Base-by-base conservation (phyloP, 1,140 invertebrate species). In the Ganaspis sp. region DNA sequence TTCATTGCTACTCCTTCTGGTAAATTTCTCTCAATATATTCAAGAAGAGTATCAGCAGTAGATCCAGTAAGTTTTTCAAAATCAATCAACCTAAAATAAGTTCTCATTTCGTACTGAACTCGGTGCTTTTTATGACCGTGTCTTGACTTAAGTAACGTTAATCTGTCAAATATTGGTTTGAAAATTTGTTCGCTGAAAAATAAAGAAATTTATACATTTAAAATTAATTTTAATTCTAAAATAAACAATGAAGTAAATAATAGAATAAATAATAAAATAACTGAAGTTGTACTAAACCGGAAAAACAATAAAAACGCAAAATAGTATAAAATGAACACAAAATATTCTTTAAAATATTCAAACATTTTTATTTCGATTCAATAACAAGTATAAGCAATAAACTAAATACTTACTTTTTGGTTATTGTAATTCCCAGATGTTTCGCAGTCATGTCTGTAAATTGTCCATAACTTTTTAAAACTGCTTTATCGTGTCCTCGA, bases 1-100 rank as follows among this genome's bases (percentile, higher is more conserved):
- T 98, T 98, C 92, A 99, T 94, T 19, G 96, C 96, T 69, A 99
- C 96, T 73, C 98, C 98, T 93, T 99, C 99, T 0, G 99, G 99
- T 78, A 99, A 92, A 93, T 99, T 99, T 81, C 98, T 93, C 88
- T 99, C 94, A 74, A 99, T 95, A 90, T 99, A 99, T 91, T 99
- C 99, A 34, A 99, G 91, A 89, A 97, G 97, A 21, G 98, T 99
- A 81, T 98, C 97, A 69, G 97, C 95, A 21, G 98, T 99, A 9
- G 98, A 99, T 19, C 97, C 97, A 1, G 99, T 99, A 4, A 99
- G 86, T 82, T 95, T 93, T 77, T 95, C 92, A 69, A 98, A 95
- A 86, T 97, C 94, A 82, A 99, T 92, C 85, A 96, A 95, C 75
- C 94, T 93, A 89, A 95, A 98, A 90, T 99, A 97, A 11, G 98